Evolutionary conservation across 2,113 vertebrate genomes (phyloP).

Genomic region (Pardalotus punctatus): DNA sequence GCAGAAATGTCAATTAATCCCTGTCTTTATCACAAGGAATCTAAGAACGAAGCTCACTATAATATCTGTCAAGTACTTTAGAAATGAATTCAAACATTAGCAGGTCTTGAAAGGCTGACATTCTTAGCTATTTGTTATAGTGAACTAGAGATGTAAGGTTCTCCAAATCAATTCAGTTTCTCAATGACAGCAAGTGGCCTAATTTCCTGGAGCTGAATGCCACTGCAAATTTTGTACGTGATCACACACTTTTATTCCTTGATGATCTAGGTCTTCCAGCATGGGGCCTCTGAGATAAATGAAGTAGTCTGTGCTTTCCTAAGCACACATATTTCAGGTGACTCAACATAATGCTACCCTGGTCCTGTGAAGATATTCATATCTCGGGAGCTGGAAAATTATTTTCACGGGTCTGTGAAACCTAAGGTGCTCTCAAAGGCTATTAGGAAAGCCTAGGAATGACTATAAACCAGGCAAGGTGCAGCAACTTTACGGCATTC

Average conservation of each 20-base stretch:
- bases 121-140: background rate
- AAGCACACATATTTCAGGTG: background rate
- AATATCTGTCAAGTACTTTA: background rate
- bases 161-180: background rate
- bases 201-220: background rate
- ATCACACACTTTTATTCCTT: background rate
- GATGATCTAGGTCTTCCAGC: background rate
- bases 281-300: background rate
- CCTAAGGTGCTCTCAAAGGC: background rate
- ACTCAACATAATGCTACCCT: background rate
- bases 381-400: fast-evolving
- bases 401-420: background rate
- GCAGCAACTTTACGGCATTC: background rate
- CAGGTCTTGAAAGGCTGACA: background rate
- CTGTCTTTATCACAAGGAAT: background rate
- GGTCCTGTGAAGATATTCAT: background rate
- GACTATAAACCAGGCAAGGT: background rate
- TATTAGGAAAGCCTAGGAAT: background rate
- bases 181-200: background rate
- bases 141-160: background rate
- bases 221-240: background rate
- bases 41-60: background rate
- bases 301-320: background rate
- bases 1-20: background rate
- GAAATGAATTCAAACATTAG: background rate